phyloP scores from a whole-genome alignment of 2,797 vertebrate genomes.

The Periophthalmus magnuspinnatus region DNA sequence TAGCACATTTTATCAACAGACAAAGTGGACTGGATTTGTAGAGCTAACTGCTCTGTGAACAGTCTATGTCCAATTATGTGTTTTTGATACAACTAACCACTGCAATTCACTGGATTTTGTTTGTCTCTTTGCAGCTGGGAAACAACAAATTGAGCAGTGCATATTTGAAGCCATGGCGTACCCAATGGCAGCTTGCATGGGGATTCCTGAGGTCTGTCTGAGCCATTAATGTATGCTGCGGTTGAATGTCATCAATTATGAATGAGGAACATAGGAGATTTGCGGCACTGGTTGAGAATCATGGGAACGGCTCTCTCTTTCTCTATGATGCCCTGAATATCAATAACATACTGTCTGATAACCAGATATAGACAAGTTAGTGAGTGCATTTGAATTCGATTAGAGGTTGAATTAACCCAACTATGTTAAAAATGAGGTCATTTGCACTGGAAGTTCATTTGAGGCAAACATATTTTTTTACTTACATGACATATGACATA shows the following conservation, averaged over 20 bases:
- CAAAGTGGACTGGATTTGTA: too few relatives aligned
- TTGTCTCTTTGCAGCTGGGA: constrained; percentile 31
- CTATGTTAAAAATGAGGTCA: constrained; percentile 1
- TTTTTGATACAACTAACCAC: constrained; percentile 16
- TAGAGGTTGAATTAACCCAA: neutral
- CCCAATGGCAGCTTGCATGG: constrained; percentile 63
- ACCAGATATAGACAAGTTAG: constrained; percentile 5
- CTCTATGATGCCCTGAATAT: constrained; percentile 18
- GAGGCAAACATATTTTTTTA: constrained; percentile 15
- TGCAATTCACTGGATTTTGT: constrained; percentile 14
- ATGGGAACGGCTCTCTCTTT: constrained; percentile 22
- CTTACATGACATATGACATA: too few relatives aligned
- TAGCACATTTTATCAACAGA: too few relatives aligned
- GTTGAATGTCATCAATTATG: constrained; percentile 78
- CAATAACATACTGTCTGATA: constrained; percentile 10
- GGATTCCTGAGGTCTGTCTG: constrained; percentile 74
- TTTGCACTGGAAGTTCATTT: neutral
- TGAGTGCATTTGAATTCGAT: neutral
- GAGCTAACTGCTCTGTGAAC: too few relatives aligned
- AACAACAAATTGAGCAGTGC: constrained; percentile 29
- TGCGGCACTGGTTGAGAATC: constrained; percentile 40
- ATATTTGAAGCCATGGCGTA: constrained; percentile 43
- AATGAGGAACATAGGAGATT: constrained; percentile 69
- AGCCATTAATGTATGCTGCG: constrained; percentile 74
- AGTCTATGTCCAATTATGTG: constrained; percentile 3